These are phyloP conservation scores for Sandelia bainsii DNA, from an alignment of 2,797 vertebrate species.

Conservation along the genomic window DNA sequence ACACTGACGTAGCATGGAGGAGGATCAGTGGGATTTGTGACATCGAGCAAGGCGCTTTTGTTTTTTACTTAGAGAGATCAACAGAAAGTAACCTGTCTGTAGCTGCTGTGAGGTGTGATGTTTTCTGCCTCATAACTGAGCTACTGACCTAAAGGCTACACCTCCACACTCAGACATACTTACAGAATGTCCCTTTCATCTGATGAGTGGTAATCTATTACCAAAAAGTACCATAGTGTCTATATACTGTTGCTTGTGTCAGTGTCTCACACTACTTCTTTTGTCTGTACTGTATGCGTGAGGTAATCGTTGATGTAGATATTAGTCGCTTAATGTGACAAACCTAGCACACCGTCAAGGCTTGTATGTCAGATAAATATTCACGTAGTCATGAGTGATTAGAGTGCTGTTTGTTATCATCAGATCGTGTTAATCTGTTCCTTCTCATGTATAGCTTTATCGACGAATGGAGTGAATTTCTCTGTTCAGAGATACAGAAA, in stretches of 20 bases:
- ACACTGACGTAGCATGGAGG: constrained; percentile 30
- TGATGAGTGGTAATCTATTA: constrained; percentile 55
- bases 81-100: constrained; percentile 52
- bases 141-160: constrained; percentile 56
- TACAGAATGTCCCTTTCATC: constrained; percentile 39
- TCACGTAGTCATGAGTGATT: constrained; percentile 38
- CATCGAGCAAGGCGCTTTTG: constrained; percentile 45
- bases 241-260: constrained; percentile 36
- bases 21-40: constrained; percentile 41
- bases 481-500: constrained; percentile 60
- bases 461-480: constrained; percentile 58
- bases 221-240: constrained; percentile 58
- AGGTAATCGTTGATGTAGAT: constrained; percentile 62
- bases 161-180: constrained; percentile 22
- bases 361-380: constrained; percentile 49
- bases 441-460: constrained; percentile 47
- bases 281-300: constrained; percentile 43
- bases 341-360: constrained; percentile 53
- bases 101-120: constrained; percentile 40
- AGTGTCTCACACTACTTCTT: constrained; percentile 40
- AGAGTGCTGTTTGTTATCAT: constrained; percentile 28
- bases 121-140: constrained; percentile 53
- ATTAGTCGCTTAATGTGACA: constrained; percentile 51
- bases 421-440: constrained; percentile 54
- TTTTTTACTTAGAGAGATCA: constrained; percentile 45